A percentile compares a stretch with the other conserved stretches of the same genome.
phyloP scores from a whole-genome alignment of 2,888 invertebrate species.

The Lithophane socia region DNA sequence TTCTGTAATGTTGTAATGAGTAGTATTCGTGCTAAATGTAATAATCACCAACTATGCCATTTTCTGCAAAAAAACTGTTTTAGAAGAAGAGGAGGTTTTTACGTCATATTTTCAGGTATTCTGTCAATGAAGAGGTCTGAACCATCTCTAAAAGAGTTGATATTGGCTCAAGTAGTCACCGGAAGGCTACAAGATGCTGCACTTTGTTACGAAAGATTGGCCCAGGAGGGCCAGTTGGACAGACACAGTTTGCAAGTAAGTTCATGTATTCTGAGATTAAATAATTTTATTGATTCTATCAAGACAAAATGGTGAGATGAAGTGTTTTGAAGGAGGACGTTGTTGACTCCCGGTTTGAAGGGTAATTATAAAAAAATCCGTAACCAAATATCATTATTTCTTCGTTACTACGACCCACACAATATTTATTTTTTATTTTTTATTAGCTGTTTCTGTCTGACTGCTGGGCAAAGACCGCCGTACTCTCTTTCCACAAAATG shows the following conservation, averaged over 20 bases:
- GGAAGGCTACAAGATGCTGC: constrained; percentile 96
- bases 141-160: constrained; percentile 95
- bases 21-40: neutral
- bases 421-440: neutral
- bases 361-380: neutral
- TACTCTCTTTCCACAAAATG: too few relatives aligned
- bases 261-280: neutral
- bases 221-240: constrained; percentile 90
- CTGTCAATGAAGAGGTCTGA: constrained; percentile 94
- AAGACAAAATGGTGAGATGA: neutral
- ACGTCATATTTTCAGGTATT: constrained; percentile 86
- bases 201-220: constrained; percentile 96
- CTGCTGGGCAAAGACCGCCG: too few relatives aligned
- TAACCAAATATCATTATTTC: neutral
- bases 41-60: neutral
- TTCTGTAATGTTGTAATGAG: neutral
- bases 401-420: neutral
- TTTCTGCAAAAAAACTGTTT: neutral
- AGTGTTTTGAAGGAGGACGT: neutral
- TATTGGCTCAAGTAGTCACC: constrained; percentile 95
- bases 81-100: neutral
- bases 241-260: constrained; percentile 85
- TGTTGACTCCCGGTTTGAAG: neutral
- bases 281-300: neutral
- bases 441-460: too few relatives aligned